phyloP scores from a whole-genome alignment of 2,797 vertebrate genomes.

The Parauchenoglanis punctatus region DNA sequence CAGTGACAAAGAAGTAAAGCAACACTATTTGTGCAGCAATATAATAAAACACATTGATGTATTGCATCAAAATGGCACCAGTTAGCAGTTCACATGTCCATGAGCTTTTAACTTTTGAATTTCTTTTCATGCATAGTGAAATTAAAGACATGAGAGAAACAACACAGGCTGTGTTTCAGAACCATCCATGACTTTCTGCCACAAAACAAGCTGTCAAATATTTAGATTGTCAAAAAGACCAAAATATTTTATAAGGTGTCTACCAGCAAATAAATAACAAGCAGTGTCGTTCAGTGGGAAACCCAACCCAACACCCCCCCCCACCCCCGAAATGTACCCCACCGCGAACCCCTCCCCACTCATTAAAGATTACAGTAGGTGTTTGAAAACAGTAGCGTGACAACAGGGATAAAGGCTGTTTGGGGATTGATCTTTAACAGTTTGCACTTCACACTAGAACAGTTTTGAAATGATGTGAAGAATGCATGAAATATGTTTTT shows the following conservation, averaged over 20 bases:
- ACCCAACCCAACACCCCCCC: neutral
- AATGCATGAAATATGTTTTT: neutral
- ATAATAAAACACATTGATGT: neutral
- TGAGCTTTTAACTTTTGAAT: neutral
- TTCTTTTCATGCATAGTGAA: neutral
- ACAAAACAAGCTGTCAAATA: neutral
- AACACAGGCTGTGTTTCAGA: neutral
- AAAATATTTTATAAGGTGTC: neutral
- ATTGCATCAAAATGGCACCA: neutral
- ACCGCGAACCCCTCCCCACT: neutral
- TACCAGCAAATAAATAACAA: neutral
- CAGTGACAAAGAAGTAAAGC: neutral
- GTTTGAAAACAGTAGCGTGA: neutral
- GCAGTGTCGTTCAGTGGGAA: too few species aligned
- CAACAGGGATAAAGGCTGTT: neutral
- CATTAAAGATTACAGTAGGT: neutral
- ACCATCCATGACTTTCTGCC: neutral
- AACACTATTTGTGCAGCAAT: neutral
- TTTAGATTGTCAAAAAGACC: neutral
- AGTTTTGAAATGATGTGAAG: slow-evolving; percentile 9
- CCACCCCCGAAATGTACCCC: neutral
- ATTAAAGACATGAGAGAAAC: neutral
- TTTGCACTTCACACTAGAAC: neutral
- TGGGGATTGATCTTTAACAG: neutral
- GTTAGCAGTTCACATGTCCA: neutral